These are phyloP conservation scores for Ichneumoninae sp. DNA, from an alignment of 2,888 invertebrate genomes.

Conservation along the genomic window DNA sequence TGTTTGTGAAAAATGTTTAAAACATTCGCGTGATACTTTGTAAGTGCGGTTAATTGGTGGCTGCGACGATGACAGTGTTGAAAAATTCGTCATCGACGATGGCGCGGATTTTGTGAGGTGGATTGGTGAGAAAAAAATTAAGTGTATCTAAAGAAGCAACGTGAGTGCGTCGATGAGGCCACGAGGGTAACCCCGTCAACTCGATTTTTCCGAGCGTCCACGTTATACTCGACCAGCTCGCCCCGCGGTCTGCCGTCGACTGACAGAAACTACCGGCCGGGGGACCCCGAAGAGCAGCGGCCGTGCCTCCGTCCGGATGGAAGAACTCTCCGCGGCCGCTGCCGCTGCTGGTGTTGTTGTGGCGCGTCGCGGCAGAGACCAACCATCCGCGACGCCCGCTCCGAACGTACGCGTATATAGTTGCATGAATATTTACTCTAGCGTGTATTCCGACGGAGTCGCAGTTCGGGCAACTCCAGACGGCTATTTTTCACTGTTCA, in stretches of 20 bases:
- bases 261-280: conserved; percentile 79
- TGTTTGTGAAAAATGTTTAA: conserved; percentile 4
- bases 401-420: background rate
- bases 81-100: conserved; percentile 24
- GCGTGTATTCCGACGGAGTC: background rate
- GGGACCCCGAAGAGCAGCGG: conserved; percentile 71
- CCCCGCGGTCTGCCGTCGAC: conserved; percentile 81
- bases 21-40: conserved; percentile 29
- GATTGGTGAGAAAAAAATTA: conserved; percentile 13
- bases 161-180: conserved; percentile 39
- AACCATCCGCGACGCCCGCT: conserved; percentile 44
- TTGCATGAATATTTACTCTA: background rate
- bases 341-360: conserved; percentile 1
- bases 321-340: conserved; percentile 67
- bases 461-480: background rate
- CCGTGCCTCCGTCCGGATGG: conserved; percentile 70
- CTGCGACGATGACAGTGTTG: conserved; percentile 4
- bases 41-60: conserved; percentile 20
- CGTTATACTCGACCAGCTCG: conserved; percentile 76
- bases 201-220: conserved; percentile 60
- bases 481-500: background rate
- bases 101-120: conserved; percentile 15
- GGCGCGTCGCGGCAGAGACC: conserved; percentile 11
- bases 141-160: conserved; percentile 51
- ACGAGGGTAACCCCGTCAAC: conserved; percentile 37